These are phyloP conservation scores for Drosophila suboccidentalis DNA, from an alignment of 2,888 invertebrate genomes.

Conservation along the genomic window DNA sequence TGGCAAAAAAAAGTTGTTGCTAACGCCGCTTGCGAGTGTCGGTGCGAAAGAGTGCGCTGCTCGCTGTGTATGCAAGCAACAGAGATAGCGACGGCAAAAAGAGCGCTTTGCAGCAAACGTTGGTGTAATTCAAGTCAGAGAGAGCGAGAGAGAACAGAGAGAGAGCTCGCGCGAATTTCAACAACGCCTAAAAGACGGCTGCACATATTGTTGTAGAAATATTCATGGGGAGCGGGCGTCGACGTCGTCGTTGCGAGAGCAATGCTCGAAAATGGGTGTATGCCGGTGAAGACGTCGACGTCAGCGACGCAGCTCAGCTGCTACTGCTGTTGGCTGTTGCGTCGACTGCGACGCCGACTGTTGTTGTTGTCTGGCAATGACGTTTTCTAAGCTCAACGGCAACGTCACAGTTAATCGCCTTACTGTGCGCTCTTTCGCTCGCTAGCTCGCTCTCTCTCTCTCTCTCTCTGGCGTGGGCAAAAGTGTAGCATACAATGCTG, in stretches of 20 bases:
- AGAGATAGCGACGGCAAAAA: conserved; percentile 19
- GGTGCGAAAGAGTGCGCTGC: conserved; percentile 61
- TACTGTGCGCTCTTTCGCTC: too few relatives aligned
- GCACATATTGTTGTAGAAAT: conserved; percentile 59
- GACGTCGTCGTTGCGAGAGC: conserved; percentile 25
- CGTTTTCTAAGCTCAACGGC: conserved; percentile 35
- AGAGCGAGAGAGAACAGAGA: conserved; percentile 10
- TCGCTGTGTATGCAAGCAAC: conserved; percentile 19
- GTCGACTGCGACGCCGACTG: conserved; percentile 11
- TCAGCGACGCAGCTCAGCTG: conserved; percentile 10
- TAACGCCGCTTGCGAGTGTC: conserved; percentile 77
- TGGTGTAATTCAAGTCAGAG: conserved; percentile 48
- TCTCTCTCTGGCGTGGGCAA: conserved; percentile 3
- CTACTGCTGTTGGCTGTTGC: too few relatives aligned
- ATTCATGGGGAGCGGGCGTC: conserved; percentile 34
- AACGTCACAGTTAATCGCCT: conserved; percentile 60
- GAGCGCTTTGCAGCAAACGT: conserved; percentile 45
- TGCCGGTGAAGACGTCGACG: conserved; percentile 55
- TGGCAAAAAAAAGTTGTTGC: conserved; percentile 79
- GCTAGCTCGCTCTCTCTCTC: conserved; percentile 11
- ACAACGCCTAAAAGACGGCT: conserved; percentile 73
- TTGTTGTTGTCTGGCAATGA: conserved; percentile 54
- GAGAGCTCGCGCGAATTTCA: conserved; percentile 41
- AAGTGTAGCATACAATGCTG: conserved; percentile 54
- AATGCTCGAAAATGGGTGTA: conserved; percentile 82